Conservation (phyloP, 2,113 vertebrate species). For the Esox niger region DNA sequence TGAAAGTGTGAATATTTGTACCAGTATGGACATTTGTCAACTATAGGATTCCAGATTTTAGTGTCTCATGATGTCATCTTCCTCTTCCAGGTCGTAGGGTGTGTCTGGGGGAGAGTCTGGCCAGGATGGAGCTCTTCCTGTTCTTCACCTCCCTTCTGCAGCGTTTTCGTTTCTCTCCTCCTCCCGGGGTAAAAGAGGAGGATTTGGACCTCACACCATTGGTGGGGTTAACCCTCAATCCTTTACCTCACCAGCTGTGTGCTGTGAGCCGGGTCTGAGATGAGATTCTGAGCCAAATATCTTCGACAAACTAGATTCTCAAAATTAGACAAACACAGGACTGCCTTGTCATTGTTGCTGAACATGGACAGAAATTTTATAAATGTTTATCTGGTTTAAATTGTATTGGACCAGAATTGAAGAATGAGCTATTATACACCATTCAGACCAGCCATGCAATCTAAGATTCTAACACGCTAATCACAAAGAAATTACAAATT, state of each 20-base stretch:
- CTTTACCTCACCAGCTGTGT: conserved; percentile 25
- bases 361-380: too few species aligned
- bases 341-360: too few species aligned
- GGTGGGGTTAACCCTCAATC: conserved; percentile 12
- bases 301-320: too few species aligned
- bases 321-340: too few species aligned
- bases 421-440: too few species aligned
- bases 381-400: too few species aligned
- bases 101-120: conserved; percentile 62
- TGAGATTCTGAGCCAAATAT: too few species aligned
- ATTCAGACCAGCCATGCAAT: too few species aligned
- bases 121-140: conserved; percentile 67
- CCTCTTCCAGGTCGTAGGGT: conserved; percentile 49
- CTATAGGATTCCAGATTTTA: not conserved
- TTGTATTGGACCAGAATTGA: too few species aligned
- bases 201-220: conserved; percentile 53
- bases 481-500: too few species aligned
- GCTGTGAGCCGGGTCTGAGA: conserved; percentile 7
- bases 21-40: too few species aligned
- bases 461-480: too few species aligned
- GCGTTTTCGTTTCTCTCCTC: conserved; percentile 56
- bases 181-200: conserved; percentile 41
- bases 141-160: conserved; percentile 63
- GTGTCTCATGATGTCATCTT: not conserved
- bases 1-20: not conserved